Conservation (phyloP, 2,888 invertebrate species). For the Adelognathus sp. region DNA sequence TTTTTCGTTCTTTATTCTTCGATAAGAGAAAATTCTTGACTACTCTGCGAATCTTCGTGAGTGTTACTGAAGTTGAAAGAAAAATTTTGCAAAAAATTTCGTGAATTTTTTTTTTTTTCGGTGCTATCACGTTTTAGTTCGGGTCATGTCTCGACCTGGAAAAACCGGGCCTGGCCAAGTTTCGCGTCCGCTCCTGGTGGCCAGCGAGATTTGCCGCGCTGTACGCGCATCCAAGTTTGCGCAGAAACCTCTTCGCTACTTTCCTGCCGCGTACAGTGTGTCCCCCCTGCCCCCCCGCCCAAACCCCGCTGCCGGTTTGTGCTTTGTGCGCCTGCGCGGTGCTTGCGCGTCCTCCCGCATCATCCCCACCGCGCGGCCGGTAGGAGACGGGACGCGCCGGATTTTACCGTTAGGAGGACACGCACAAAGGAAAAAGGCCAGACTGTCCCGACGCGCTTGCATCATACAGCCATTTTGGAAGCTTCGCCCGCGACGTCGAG, state of each 20-base stretch:
- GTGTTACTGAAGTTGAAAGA: not conserved
- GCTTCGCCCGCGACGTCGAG: constrained; percentile 76
- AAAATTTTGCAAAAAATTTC: not conserved
- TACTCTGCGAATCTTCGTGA: not conserved
- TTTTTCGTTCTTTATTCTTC: not conserved
- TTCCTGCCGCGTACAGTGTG: constrained; percentile 36
- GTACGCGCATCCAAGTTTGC: constrained; percentile 58
- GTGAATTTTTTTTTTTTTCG: not conserved
- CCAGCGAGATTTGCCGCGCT: constrained; percentile 35
- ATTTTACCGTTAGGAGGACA: constrained; percentile 77
- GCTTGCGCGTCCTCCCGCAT: constrained; percentile 77
- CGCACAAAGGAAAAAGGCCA: constrained; percentile 80
- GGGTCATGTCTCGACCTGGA: not conserved
- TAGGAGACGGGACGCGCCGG: constrained; percentile 22
- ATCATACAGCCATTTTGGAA: constrained; percentile 81
- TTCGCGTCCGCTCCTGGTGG: constrained; percentile 54
- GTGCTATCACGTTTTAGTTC: not conserved
- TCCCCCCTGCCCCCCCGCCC: constrained; percentile 49
- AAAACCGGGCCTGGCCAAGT: constrained; percentile 47
- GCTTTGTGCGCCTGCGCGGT: constrained; percentile 71
- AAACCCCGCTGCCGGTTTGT: too few relatives aligned
- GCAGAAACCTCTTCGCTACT: constrained; percentile 47
- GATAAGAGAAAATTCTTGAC: not conserved
- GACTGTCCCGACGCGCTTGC: constrained; percentile 78
- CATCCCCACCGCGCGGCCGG: constrained; percentile 70